Evolutionary conservation across 2,797 vertebrate genomes (phyloP), one percentile per base, ranked within the genome.

Genomic region (Channallabes apus): DNA sequence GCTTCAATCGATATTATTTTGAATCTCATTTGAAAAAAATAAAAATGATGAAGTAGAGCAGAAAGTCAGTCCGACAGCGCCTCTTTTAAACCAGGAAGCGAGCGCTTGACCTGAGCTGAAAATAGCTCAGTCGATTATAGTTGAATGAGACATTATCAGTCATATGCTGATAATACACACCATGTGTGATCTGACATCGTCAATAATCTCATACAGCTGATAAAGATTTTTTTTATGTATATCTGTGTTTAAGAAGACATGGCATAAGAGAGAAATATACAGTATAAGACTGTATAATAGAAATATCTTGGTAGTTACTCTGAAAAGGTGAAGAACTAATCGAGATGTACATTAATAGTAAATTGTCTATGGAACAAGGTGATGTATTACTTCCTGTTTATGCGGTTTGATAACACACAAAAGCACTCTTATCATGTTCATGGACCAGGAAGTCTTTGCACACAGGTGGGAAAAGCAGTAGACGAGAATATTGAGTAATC

Each of bases 41-140:
- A 24, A 46, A 46, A 38, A 56, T 77, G 1, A 62, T 62, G 22
- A 62, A 80, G 15, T 38, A 6, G 67, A 51, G 58, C 27, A 73
- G 5, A 27, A 7, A 22, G 27, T 76, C 59, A 73, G 22, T 41
- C n/a, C 15, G 56, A 62, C 82, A 61, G 56, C 56, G 41, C 27
- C 32, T 56, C 29, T 3, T 3, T 18, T 80, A 38, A 80, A 24
- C n/a, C 27, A 64, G 77, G 77, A 85, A 80, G 58, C 62, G 41
- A 61, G 11, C 20, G 56, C 78, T 81, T 75, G 12, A 85, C 78
- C 69, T 22, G 1, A 11, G 6, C 46, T 73, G 3, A 29, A 38
- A 81, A 75, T 41, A 75, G 29, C 27, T 5, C 59, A 22, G 2
- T 41, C 4, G 22, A 64, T 32, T 35, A 35, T 58, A 59, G 20